Conservation (phyloP, 2,797 vertebrate species). For the Limnodromus scolopaceus region DNA sequence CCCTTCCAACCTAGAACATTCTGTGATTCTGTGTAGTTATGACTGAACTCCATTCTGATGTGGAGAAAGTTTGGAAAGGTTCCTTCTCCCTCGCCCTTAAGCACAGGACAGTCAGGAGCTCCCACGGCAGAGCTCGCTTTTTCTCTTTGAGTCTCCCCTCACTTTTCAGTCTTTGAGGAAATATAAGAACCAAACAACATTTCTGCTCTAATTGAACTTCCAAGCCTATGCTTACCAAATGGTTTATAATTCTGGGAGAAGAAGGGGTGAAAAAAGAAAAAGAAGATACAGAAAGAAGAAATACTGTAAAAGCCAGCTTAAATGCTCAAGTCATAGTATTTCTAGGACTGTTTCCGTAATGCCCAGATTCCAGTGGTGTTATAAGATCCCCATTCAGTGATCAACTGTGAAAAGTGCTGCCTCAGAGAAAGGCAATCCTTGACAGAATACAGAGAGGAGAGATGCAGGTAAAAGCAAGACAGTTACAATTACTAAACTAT, state of each 20-base stretch:
- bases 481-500: not conserved
- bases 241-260: not conserved
- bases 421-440: not conserved
- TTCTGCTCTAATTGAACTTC: not conserved
- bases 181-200: not conserved
- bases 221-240: not conserved
- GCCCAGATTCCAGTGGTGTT: not conserved
- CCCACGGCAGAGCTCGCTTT: not conserved
- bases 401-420: not conserved
- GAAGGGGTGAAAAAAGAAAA: fast-evolving
- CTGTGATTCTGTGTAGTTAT: not conserved
- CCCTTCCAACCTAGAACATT: not conserved
- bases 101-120: not conserved
- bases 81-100: not conserved
- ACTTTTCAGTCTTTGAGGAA: not conserved
- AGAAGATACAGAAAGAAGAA: not conserved
- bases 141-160: not conserved
- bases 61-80: not conserved
- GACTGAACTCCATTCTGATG: not conserved
- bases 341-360: not conserved
- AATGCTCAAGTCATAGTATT: not conserved
- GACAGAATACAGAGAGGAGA: not conserved
- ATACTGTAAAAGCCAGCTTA: not conserved
- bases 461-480: not conserved
- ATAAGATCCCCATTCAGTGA: not conserved